These are phyloP conservation scores for Onychomys arenicola DNA, from an alignment of 2,797 vertebrate species.

Conservation along the genomic window DNA sequence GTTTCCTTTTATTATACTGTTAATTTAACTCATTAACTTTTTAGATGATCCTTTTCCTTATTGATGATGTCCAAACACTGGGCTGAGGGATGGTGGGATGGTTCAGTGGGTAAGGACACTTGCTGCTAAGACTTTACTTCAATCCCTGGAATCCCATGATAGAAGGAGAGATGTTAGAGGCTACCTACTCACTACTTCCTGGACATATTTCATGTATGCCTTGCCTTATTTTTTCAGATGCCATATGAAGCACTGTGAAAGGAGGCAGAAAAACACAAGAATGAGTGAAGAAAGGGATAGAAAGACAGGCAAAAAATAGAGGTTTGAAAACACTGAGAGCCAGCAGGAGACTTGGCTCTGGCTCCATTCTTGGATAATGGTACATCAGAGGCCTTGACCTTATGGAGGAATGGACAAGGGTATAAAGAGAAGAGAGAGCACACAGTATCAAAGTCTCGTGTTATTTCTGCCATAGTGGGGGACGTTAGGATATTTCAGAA, in stretches of 20 bases:
- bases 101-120: background rate
- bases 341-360: fast-evolving
- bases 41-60: background rate
- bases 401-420: background rate
- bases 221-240: background rate
- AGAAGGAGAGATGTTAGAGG: background rate
- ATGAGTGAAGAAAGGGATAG: background rate
- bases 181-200: background rate
- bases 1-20: background rate
- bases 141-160: background rate
- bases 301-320: background rate
- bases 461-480: background rate
- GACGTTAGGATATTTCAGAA: too few species aligned
- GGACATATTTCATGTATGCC: background rate
- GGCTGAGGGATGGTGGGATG: background rate
- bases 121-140: background rate
- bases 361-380: fast-evolving
- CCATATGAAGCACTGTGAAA: background rate
- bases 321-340: background rate
- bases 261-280: background rate
- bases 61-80: background rate
- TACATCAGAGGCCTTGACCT: fast-evolving
- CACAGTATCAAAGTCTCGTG: background rate
- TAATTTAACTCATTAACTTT: background rate
- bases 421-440: background rate